Conservation (phyloP, 2,888 invertebrate genomes). For the Phaedon cochleariae region DNA sequence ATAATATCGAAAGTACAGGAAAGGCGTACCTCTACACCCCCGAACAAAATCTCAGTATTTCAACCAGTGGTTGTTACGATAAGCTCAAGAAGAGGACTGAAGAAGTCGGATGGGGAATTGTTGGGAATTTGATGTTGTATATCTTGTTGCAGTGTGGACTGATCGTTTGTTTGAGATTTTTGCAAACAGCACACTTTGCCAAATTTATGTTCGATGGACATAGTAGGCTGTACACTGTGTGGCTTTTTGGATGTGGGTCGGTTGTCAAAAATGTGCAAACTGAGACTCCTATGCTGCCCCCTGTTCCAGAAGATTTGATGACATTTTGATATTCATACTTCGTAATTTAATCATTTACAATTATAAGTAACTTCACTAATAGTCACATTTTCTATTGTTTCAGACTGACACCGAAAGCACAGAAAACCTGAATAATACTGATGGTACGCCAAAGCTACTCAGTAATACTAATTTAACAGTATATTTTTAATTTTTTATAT, state of each 20-base stretch:
- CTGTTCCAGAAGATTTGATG: slow-evolving; percentile 30
- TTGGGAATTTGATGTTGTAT: slow-evolving; percentile 51
- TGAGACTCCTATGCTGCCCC: slow-evolving; percentile 5
- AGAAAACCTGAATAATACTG: slow-evolving; percentile 62
- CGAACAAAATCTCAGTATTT: slow-evolving; percentile 57
- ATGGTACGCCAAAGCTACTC: slow-evolving; percentile 59
- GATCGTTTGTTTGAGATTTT: slow-evolving; percentile 48
- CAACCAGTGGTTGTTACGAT: slow-evolving; percentile 56
- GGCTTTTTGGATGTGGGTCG: slow-evolving; percentile 55
- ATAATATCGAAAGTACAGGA: slow-evolving; percentile 66
- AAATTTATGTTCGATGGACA: slow-evolving; percentile 49
- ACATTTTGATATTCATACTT: not conserved
- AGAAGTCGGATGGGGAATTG: slow-evolving; percentile 53
- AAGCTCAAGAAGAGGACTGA: slow-evolving; percentile 52
- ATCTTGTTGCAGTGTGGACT: slow-evolving; percentile 50
- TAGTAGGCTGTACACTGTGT: slow-evolving; percentile 52
- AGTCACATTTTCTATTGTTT: slow-evolving; percentile 40
- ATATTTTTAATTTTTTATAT: slow-evolving; percentile 61
- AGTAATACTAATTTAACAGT: slow-evolving; percentile 68
- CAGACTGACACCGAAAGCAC: slow-evolving; percentile 65
- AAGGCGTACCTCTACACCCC: slow-evolving; percentile 67
- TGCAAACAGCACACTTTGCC: slow-evolving; percentile 58
- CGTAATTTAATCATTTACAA: no score
- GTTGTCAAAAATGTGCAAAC: slow-evolving; percentile 37
- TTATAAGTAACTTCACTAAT: no score